Conservation (phyloP, 2,888 invertebrate genomes). For the Ypsolopha scabrella region DNA sequence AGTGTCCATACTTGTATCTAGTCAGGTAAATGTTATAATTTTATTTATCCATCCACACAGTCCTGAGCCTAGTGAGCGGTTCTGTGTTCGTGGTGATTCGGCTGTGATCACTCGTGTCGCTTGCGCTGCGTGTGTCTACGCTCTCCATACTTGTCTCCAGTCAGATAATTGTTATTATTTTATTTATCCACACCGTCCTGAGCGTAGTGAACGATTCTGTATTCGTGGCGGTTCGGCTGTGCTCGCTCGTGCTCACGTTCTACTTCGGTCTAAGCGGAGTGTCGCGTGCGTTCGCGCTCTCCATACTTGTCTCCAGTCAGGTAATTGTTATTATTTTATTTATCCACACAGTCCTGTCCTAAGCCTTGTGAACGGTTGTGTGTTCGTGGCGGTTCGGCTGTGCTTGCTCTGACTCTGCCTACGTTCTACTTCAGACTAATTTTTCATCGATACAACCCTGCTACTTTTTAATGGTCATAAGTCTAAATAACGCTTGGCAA, state of each 20-base stretch:
- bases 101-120: conserved; percentile 70
- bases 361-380: conserved; percentile 83
- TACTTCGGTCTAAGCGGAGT: conserved; percentile 88
- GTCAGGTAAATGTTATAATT: conserved; percentile 65
- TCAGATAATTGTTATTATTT: conserved; percentile 70
- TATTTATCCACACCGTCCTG: conserved; percentile 64
- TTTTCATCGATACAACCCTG: no score
- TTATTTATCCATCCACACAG: conserved; percentile 33
- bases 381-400: conserved; percentile 89
- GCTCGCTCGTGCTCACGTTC: conserved; percentile 92
- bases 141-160: conserved; percentile 82
- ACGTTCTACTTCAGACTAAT: conserved; percentile 96
- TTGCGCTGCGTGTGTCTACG: conserved; percentile 78
- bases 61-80: conserved; percentile 83
- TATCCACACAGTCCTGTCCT: no score
- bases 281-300: conserved; percentile 80
- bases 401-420: conserved; percentile 90
- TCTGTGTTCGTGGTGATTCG: conserved; percentile 87
- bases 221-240: conserved; percentile 88
- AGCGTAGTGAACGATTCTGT: conserved; percentile 84
- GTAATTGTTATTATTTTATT: no score
- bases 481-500: no score
- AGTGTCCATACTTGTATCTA: conserved; percentile 78
- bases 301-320: conserved; percentile 82
- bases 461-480: no score